phyloP scores from a whole-genome alignment of 1,140 invertebrate genomes.

The Gonatopus flavifemur region DNA sequence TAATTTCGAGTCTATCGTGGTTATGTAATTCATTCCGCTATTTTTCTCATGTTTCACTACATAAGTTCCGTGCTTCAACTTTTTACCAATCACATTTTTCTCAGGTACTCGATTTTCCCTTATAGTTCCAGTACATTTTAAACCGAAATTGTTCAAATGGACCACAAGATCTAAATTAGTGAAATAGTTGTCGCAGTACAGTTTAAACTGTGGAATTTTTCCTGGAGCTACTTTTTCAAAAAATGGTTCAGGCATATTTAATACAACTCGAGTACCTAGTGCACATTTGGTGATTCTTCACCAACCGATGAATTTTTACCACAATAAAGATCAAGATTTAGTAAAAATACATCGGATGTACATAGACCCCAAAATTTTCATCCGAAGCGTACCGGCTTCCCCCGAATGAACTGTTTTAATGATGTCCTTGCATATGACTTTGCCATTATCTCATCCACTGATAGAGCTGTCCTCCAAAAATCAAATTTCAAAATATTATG shows the following conservation, averaged over 20 bases:
- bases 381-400: slow-evolving; percentile 41
- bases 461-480: slow-evolving; percentile 50
- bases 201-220: slow-evolving; percentile 8
- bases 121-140: too few species aligned
- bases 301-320: slow-evolving; percentile 25
- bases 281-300: slow-evolving; percentile 11
- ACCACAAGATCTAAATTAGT: slow-evolving; percentile 16
- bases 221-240: slow-evolving; percentile 6
- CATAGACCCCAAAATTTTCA: slow-evolving; percentile 43
- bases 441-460: too few species aligned
- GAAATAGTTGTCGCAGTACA: slow-evolving; percentile 16
- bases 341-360: slow-evolving; percentile 36
- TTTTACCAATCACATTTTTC: slow-evolving; percentile 10
- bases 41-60: slow-evolving; percentile 9
- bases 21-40: slow-evolving; percentile 17
- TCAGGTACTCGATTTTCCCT: slow-evolving; percentile 13
- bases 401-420: slow-evolving; percentile 48
- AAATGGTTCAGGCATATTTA: slow-evolving; percentile 14
- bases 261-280: slow-evolving; percentile 14
- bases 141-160: slow-evolving; percentile 11
- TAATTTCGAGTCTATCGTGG: slow-evolving; percentile 18
- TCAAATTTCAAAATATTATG: slow-evolving; percentile 31
- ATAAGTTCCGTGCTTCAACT: slow-evolving; percentile 1
- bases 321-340: slow-evolving; percentile 44
- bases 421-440: slow-evolving; percentile 42